Evolutionary conservation across 2,797 vertebrate species (phyloP), one percentile per base, ranked within the genome.

Genomic region (Sebastes steindachneri): DNA sequence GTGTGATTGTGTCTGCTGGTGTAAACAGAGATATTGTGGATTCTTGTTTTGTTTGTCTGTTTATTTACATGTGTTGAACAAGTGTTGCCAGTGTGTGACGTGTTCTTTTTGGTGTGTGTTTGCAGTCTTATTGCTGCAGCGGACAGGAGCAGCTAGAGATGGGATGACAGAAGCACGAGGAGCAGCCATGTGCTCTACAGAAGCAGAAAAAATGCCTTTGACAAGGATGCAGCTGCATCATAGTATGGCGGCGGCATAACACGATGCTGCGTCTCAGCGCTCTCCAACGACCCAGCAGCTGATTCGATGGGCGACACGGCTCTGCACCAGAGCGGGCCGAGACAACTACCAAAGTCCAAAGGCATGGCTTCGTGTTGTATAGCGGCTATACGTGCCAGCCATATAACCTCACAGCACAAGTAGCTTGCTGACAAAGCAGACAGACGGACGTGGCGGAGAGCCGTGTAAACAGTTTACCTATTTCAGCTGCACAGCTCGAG

Each of bases 401-500:
- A 87, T 82, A 84, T 80, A 69, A 78, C 85, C 88, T 77, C 53
- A 78, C 78, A 86, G 89, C 88, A 79, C 83, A 86, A 73, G 83
- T 77, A 87, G 83, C 90, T 85, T 70, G 90, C 89, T 77, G 89
- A 92, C 80, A 66, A 85, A 93, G 92, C 92, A 92, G 88, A 91
- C 89, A 79, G 88, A 86, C 77, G 26, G 64, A 69, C 35, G 73
- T 31, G 75, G 81, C 12, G 68, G 80, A 54, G 83, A 54, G 84
- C 81, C 29, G 68, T 79, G 73, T 29, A 70, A 51, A 80, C 76
- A 15, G 80, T 79, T 95, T 95, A 96, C 95, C 95, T 95, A 95
- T 89, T 93, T 93, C 73, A 86, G 94, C 91, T 51, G 92, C 89
- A 66, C 95, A 95, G 92, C 92, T 93, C 33, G 93, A 94, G 86